Percentiles rank a stretch among this genome's conserved stretches.
These are phyloP conservation scores for Caenorhabditis becei DNA, from an alignment of 2,888 invertebrate species.

Conservation along the genomic window DNA sequence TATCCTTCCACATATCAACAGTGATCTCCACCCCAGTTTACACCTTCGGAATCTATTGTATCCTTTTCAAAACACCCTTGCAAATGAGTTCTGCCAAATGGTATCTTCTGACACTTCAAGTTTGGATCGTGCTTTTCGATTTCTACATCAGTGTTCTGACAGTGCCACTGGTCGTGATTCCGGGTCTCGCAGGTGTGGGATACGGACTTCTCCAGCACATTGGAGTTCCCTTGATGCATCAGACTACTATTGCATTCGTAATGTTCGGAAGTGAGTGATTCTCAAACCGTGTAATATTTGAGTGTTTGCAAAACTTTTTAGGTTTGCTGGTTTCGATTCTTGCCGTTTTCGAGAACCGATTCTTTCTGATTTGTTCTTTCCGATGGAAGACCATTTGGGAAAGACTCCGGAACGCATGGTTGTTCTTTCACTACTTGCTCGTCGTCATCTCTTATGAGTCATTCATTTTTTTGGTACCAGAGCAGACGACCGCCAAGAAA, in stretches of 20 bases:
- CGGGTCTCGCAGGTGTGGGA: not conserved
- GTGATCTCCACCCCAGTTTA: conserved; percentile 19
- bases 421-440: not conserved
- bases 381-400: not conserved
- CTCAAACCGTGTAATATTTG: too few relatives aligned
- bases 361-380: conserved; percentile 2
- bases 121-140: conserved; percentile 11
- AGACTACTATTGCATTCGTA: too few relatives aligned
- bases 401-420: not conserved
- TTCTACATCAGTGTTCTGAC: not conserved
- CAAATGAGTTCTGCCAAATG: conserved; percentile 33
- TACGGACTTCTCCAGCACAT: conserved; percentile 6
- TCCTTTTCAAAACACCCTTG: conserved; percentile 27
- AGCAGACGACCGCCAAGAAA: too few relatives aligned
- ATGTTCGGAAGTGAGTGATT: not conserved
- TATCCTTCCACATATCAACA: conserved; percentile 3
- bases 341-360: conserved; percentile 24
- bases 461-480: too few relatives aligned
- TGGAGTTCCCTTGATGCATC: too few relatives aligned
- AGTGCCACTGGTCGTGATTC: conserved; percentile 11
- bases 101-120: conserved; percentile 1
- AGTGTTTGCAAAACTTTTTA: too few relatives aligned
- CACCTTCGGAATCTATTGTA: conserved; percentile 25
- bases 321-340: not conserved
- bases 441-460: too few relatives aligned